Evolutionary conservation across 2,113 vertebrate genomes (phyloP), one percentile per base, ranked within the genome.

Genomic region (Cyprinodon tularosa): DNA sequence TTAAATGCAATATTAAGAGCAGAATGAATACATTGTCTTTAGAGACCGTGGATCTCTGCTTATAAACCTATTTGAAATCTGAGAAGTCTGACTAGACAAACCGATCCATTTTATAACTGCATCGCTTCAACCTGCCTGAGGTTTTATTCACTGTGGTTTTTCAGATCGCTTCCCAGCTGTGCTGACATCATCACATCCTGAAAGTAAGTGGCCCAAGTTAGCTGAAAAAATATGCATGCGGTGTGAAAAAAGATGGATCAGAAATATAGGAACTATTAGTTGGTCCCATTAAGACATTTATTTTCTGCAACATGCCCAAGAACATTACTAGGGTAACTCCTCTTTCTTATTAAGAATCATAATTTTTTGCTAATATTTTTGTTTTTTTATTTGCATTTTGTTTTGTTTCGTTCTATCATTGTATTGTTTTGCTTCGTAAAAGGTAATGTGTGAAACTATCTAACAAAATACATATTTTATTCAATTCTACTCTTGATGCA

Each of bases 131-230:
- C 17, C 50, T 57, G 50, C 50, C 50, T 57, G 50, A 57, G 20
- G n/a, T 57, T 57, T 57, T n/a, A 57, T n/a, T 7, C 6, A 57
- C 50, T 9, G 67, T 62, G 29, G 12, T 65, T 50, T 36, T 39
- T 78, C 57, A 48, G 45, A 71, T 63, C 57, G 59, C 47, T 3
- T 6, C 44, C 44, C 66, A 60, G 10, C 74, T 44, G 39, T 50
- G 17, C 12, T 78, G 63, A 68, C 39, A 47, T 70, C 57, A 73
- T 66, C 69, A 71, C 47, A 76, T 62, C 48, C 75, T 60, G 63
- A 40, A 74, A 81, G 77, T 53, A 13, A 48, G 3, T 40, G 48
- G 14, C 67, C 60, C 60, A 48, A 22, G 29, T 50, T 17, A n/a
- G 20, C 6, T 13, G 6, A 12, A 39, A 66, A 12, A 67, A 6